A percentile compares a stretch with the other conserved stretches of the same genome.
Evolutionary conservation across 2,888 invertebrate genomes (phyloP).

Genomic region (Sarcophaga variegata): DNA sequence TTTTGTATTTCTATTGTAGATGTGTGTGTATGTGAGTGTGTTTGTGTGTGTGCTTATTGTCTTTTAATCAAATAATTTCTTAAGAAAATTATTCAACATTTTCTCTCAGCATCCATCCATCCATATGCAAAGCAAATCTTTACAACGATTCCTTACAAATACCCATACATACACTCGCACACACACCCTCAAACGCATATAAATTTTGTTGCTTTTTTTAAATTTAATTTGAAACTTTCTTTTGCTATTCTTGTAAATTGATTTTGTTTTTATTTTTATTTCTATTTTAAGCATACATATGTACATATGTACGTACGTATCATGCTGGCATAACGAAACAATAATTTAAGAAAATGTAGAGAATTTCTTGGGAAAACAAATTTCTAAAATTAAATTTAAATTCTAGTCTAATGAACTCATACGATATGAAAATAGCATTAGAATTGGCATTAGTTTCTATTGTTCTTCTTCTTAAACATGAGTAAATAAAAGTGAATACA

Average conservation of each 20-base stretch:
- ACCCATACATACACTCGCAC: background rate
- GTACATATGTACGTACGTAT: background rate
- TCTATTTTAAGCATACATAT: background rate
- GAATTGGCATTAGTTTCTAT: conserved; percentile 16
- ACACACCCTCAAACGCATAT: too few species aligned
- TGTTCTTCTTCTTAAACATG: conserved; percentile 52
- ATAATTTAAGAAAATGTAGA: background rate
- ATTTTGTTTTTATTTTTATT: conserved; percentile 6
- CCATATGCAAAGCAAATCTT: too few species aligned
- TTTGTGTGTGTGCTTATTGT: conserved; percentile 8
- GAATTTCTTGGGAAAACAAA: conserved; percentile 24
- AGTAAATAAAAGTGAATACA: too few species aligned
- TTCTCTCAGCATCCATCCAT: too few species aligned
- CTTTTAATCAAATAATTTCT: conserved; percentile 31
- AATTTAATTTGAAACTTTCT: conserved; percentile 4
- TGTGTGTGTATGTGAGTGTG: background rate
- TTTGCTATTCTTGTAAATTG: too few species aligned
- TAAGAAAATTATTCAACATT: background rate
- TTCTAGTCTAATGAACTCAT: conserved; percentile 61
- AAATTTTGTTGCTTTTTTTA: background rate
- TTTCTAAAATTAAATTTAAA: conserved; percentile 50
- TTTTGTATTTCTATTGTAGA: background rate
- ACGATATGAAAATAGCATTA: conserved; percentile 55
- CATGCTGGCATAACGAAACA: background rate
- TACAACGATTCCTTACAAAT: background rate